Base-by-base conservation (phyloP, 2,113 vertebrate species). In the Phalacrocorax carbo region DNA sequence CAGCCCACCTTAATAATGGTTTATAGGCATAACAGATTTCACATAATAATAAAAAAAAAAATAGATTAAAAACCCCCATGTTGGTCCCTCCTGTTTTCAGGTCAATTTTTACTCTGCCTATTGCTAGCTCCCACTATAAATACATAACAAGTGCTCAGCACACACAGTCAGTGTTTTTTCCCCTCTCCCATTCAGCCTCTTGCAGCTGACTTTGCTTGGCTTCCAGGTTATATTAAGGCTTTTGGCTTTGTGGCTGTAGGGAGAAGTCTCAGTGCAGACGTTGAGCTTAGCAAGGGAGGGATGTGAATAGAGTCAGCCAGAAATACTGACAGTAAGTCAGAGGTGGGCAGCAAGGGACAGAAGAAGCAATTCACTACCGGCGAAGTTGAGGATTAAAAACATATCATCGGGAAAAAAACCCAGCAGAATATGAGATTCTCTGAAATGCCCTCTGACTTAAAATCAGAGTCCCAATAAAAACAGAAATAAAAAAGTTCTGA, bases 301-400 rank as follows among this genome's bases (percentile, higher is more conserved):
- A 81, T 93, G 91, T 68, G 94, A 94, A 88, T 66, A 89, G 65
- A 97, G 92, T 81, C 75, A 91, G 91, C 85, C 89, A 97, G 92
- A 95, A 97, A 76, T 36, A 92, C 96, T 94, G 96, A 96, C 95
- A 95, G 54, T 27, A 90, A 96, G 88, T 93, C 79, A 94, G 88
- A 90, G 92, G 88, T 92, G 85, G 86, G 77, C 77, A 92, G 90
- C 75, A 65, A 73, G 91, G 90, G 80, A 78, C 62, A 73, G 71
- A 80, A 66, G 83, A 73, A 92, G 62, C 42, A 81, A 89, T 12
- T 90, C 94, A 83, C 78, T 94, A 69, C 91, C 0, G 9, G 80
- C 5, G 0, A 91, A 93, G 91, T 44, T 0, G 1, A 88, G 87
- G 78, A 93, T 95, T 93, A 90, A 91, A 88, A 93, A 49, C 54